Evolutionary conservation across 64 coral and sea anemone genomes (phyloP), one percentile per base, ranked within the genome.

Genomic region (Montipora sp.): DNA sequence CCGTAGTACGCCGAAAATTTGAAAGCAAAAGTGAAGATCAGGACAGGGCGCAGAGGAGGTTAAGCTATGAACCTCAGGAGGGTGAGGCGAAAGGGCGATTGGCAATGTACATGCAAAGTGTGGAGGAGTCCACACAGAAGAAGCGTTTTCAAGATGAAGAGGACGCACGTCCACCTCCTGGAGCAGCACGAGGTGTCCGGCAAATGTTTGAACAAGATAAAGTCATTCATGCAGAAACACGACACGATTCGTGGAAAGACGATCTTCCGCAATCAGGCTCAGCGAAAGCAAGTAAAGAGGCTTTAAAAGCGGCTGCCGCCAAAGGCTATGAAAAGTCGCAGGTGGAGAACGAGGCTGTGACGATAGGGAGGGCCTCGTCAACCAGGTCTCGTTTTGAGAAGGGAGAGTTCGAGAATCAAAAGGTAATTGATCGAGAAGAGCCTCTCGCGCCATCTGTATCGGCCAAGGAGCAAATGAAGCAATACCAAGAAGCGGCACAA

Each of bases 11-110:
- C 21, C 84, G 83, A 47, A 55, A 50, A 79, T 93, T 87, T 68
- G 83, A 93, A 58, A 9, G 68, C 22, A 86, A 73, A 59, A 15
- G 46, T 7, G 45, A 76, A 12, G 77, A 80, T 57, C 83, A 87
- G 20, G 83, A 48, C 0, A 67, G 67, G 91, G 75, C 74, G 78
- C 18, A 93, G 67, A 93, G 86, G 59, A 75, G 91, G 3, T 50
- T 93, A 72, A 93, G 91, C 63, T 93, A 80, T 67, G 86, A 72
- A 15, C 91, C 91, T 19, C 60, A 73, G 48, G 63, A 87, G 87
- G 91, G 91, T 19, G 82, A 70, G 47, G 82, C 82, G 11, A 85
- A 85, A 85, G 82, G 60, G 9, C 44, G 82, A 48, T 47, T 63
- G 5, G 82, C 61, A 14, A 85, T 85, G 82, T 85, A 69, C 82